phyloP scores from a whole-genome alignment of 2,888 invertebrate genomes.

The Archips xylosteana region DNA sequence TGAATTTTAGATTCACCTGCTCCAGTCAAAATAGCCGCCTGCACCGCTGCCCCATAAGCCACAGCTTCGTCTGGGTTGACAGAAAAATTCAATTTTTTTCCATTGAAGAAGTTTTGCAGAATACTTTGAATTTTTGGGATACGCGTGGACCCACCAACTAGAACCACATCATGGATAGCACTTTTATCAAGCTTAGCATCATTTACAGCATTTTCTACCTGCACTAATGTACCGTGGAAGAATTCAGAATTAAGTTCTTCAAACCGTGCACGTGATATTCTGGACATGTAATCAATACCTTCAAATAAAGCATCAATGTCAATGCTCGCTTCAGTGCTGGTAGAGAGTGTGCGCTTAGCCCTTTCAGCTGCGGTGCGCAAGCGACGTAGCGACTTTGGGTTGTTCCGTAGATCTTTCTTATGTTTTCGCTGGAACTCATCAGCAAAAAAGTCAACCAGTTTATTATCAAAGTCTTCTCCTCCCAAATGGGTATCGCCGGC shows the following conservation, averaged over 20 bases:
- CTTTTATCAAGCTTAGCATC: slow-evolving; percentile 92
- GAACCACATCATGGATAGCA: slow-evolving; percentile 90
- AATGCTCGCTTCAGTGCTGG: slow-evolving; percentile 90
- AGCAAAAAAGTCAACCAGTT: slow-evolving; percentile 87
- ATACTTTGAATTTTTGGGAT: slow-evolving; percentile 92
- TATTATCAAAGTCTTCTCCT: slow-evolving; percentile 89
- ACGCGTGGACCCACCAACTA: slow-evolving; percentile 93
- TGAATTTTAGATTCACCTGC: slow-evolving; percentile 91
- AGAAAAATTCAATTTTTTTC: slow-evolving; percentile 89
- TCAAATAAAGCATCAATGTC: slow-evolving; percentile 91
- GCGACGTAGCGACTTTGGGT: slow-evolving; percentile 88
- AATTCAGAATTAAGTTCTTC: slow-evolving; percentile 91
- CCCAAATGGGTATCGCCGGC: slow-evolving; percentile 95
- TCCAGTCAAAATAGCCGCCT: slow-evolving; percentile 89
- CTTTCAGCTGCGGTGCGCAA: slow-evolving; percentile 91
- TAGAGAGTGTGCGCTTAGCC: slow-evolving; percentile 91
- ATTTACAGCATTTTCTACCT: slow-evolving; percentile 91
- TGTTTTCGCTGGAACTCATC: slow-evolving; percentile 90
- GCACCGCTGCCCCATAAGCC: slow-evolving; percentile 91
- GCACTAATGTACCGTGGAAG: slow-evolving; percentile 89
- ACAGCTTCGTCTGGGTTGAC: slow-evolving; percentile 94
- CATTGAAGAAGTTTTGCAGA: slow-evolving; percentile 90
- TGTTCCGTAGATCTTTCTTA: slow-evolving; percentile 87
- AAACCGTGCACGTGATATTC: slow-evolving; percentile 90
- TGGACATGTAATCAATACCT: slow-evolving; percentile 88